A percentile compares a stretch with the other conserved stretches of the same genome.
Conservation (phyloP, 2,797 vertebrate species). For the Poecilia velifera region DNA sequence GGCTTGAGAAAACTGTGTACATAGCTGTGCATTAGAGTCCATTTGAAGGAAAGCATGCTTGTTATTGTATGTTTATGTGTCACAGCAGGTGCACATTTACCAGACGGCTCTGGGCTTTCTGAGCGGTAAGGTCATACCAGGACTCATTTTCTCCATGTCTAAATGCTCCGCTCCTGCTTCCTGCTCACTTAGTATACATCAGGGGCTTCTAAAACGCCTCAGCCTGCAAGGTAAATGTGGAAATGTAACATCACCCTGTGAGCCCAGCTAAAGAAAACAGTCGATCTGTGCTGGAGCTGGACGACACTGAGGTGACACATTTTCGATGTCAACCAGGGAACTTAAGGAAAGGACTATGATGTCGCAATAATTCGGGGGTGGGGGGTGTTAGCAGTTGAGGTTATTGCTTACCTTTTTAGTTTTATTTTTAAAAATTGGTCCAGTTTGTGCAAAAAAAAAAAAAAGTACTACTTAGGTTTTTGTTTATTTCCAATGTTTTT, state of each 20-base stretch:
- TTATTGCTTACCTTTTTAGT: constrained; percentile 25
- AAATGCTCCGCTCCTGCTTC: constrained; percentile 21
- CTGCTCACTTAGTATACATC: constrained; percentile 51
- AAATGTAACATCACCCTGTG: constrained; percentile 41
- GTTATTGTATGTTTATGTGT: constrained; percentile 30
- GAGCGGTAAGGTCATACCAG: constrained; percentile 55
- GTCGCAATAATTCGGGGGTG: constrained; percentile 13
- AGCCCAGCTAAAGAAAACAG: constrained; percentile 28
- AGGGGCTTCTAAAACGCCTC: constrained; percentile 39
- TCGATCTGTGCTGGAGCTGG: constrained; percentile 9
- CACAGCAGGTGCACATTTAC: constrained; percentile 18
- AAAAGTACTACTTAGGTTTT: not conserved
- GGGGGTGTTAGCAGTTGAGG: constrained; percentile 25
- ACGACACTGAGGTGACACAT: constrained; percentile 26
- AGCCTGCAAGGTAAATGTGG: constrained; percentile 35
- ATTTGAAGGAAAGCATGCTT: constrained; percentile 33
- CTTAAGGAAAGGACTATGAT: constrained; percentile 22
- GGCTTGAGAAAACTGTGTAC: constrained; percentile 42
- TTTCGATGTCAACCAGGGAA: constrained; percentile 4
- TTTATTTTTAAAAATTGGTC: not conserved
- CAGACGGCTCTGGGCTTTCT: constrained; percentile 29
- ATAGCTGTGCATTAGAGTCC: constrained; percentile 41
- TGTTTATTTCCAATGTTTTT: not conserved
- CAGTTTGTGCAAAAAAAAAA: not conserved
- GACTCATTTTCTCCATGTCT: constrained; percentile 53